Evolutionary conservation across 2,113 vertebrate species (phyloP).

Genomic region (Neogale vison): DNA sequence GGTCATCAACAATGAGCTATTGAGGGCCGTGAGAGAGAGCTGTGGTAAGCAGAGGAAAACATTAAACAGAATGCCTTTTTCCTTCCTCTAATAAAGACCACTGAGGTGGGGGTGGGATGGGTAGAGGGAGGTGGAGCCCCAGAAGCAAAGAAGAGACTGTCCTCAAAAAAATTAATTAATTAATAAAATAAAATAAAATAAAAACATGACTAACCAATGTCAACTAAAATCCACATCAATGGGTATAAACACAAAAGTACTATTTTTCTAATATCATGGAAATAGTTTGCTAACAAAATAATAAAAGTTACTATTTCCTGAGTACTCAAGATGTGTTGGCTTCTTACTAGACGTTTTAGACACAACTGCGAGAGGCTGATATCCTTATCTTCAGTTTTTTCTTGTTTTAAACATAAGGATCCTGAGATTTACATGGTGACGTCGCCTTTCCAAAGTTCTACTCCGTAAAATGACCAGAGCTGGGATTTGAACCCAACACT

Average conservation of each 20-base stretch:
- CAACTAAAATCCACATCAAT: neutral
- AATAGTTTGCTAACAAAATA: neutral
- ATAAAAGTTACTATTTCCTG: neutral
- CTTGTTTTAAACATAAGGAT: neutral
- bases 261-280: neutral
- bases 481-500: too few species aligned
- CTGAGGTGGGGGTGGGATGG: fast-evolving
- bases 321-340: neutral
- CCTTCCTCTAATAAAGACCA: neutral
- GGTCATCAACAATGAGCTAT: neutral
- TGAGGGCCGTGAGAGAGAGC: neutral
- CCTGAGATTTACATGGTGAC: too few species aligned
- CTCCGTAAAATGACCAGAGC: neutral
- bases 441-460: neutral
- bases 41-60: neutral
- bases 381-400: neutral
- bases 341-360: neutral
- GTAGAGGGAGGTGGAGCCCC: neutral
- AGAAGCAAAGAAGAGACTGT: neutral
- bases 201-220: neutral
- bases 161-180: neutral
- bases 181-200: neutral
- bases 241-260: fast-evolving
- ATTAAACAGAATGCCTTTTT: neutral
- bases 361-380: neutral